These are phyloP conservation scores for Cariama cristata DNA, from an alignment of 2,113 vertebrate species.

Conservation along the genomic window DNA sequence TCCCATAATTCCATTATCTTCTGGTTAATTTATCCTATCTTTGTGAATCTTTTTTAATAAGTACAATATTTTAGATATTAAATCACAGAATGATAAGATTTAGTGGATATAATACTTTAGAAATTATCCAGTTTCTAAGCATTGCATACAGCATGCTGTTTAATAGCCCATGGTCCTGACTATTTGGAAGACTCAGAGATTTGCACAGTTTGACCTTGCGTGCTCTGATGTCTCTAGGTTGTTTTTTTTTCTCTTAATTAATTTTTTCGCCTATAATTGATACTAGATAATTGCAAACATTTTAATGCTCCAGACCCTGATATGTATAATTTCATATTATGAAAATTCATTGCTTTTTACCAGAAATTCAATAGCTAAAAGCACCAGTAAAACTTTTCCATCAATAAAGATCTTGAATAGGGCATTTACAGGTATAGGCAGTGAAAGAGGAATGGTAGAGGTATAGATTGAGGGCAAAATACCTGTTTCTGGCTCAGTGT, in stretches of 20 bases:
- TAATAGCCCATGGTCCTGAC: not conserved
- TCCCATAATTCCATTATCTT: not conserved
- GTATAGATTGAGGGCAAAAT: not conserved
- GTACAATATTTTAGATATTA: not conserved
- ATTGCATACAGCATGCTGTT: not conserved
- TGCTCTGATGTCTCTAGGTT: not conserved
- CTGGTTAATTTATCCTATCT: not conserved
- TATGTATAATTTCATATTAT: not conserved
- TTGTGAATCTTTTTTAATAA: not conserved
- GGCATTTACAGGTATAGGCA: not conserved
- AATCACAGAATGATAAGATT: not conserved
- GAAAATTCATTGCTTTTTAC: not conserved
- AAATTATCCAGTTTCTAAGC: not conserved
- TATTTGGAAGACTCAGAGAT: not conserved
- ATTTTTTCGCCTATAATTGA: not conserved
- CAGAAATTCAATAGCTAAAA: not conserved
- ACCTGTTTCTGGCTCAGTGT: not conserved
- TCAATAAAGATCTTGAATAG: not conserved
- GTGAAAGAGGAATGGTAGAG: not conserved
- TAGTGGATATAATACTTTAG: not conserved
- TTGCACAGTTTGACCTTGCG: not conserved
- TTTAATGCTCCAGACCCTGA: not conserved
- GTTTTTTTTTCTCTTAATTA: not conserved
- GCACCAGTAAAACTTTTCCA: not conserved
- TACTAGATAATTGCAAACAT: not conserved